A percentile compares a stretch with the other conserved stretches of the same genome.
Conservation (phyloP, 2,888 invertebrate species). For the Pimpla rufipes region DNA sequence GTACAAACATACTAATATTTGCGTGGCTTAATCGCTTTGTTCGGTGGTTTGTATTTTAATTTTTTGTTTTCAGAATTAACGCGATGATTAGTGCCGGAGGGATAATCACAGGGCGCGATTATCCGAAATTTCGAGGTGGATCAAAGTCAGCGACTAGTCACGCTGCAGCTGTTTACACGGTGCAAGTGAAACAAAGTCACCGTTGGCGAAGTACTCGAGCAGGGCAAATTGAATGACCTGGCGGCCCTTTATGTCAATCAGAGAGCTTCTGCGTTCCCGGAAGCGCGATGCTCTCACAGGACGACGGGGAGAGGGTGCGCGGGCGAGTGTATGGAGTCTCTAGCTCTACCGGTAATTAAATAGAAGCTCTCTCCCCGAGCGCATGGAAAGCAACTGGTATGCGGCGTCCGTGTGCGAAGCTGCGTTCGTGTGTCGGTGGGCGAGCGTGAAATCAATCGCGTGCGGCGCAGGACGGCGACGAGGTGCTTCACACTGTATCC, state of each 20-base stretch:
- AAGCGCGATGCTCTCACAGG: slow-evolving; percentile 43
- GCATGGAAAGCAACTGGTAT: slow-evolving; percentile 56
- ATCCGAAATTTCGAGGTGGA: neutral
- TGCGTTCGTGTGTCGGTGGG: neutral
- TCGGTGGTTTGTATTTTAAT: neutral
- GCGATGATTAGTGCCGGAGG: neutral
- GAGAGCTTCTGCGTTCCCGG: slow-evolving; percentile 59
- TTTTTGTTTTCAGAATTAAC: neutral
- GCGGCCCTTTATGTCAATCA: slow-evolving; percentile 61
- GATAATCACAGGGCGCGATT: neutral
- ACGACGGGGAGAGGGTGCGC: slow-evolving; percentile 11
- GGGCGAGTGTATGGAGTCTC: neutral
- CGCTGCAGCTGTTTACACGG: neutral
- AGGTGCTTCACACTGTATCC: neutral
- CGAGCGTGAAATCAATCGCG: neutral
- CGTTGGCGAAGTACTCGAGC: slow-evolving; percentile 20
- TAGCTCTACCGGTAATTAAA: slow-evolving; percentile 58
- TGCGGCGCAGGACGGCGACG: neutral
- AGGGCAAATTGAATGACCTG: slow-evolving; percentile 60
- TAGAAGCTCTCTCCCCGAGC: slow-evolving; percentile 32
- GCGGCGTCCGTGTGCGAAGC: neutral
- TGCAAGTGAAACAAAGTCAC: neutral
- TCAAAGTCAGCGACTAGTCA: neutral
- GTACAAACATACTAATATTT: neutral
- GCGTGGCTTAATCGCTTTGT: neutral